Evolutionary conservation across 2,113 vertebrate species (phyloP), one percentile per base, ranked within the genome.

Genomic region (cat (Felis catus)): DNA sequence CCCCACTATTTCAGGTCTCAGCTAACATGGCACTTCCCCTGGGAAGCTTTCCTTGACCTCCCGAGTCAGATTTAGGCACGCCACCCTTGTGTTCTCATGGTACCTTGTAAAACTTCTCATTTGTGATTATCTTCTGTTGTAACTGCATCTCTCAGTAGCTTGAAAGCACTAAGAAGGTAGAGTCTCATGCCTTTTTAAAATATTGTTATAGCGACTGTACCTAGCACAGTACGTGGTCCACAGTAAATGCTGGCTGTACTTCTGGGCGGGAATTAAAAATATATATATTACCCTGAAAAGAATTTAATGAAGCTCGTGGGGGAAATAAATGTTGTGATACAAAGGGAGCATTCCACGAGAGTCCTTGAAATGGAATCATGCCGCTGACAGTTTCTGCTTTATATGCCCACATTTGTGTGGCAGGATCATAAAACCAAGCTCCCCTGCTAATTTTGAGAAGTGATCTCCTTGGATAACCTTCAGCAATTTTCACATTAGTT

Each of bases 61-160:
- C 29, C n/a, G 48, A 78, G 31, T 93, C 82, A 33, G 76, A 74
- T 51, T 29, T 53, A 68, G 83, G 41, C 36, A 13, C 63, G 80
- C 45, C 63, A 63, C 82, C 79, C 87, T 23, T 36, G 36, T 81
- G 70, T 92, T 90, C 65, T 94, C 25, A 63, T 8, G 82, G 87
- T 10, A 76, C 36, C 88, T 88, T 25, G 2, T 90, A 90, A 92
- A 96, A 73, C 51, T 81, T 39, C 39, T 74, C 71, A 39, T 41
- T 78, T 74, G 41, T 71, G 95, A 96, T 92, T 90, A 90, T 94
- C 74, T 79, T 78, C 65, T 92, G 74, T 10, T 70, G 51, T 81
- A 63, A 80, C 53, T 27, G 68, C 16, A 13, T 70, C 73, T 55
- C 48, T 58, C 33, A 36, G 45, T 31, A 25, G 29, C 6, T 71